A percentile compares a stretch with the other conserved stretches of the same genome.
phyloP scores from a whole-genome alignment of 2,888 invertebrate genomes.

The Sinhomidia bicolor region DNA sequence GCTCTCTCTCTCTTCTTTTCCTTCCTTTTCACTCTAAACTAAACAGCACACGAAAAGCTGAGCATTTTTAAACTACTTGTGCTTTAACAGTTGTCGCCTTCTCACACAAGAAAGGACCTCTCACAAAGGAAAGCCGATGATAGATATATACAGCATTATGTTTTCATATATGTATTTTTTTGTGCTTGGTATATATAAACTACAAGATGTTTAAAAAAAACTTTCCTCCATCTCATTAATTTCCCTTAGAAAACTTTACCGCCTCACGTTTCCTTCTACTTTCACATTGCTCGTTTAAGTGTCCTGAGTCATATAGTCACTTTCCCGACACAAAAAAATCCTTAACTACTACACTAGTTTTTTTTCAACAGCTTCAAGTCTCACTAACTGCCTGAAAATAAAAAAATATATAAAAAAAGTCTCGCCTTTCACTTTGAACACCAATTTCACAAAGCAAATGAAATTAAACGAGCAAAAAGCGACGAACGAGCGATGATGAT shows the following conservation, averaged over 20 bases:
- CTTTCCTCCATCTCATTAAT: conserved; percentile 79
- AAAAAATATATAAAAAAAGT: conserved; percentile 68
- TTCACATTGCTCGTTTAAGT: conserved; percentile 64
- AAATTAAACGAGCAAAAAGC: conserved; percentile 71
- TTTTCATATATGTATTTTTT: neutral
- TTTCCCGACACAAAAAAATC: conserved; percentile 25
- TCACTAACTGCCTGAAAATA: conserved; percentile 62
- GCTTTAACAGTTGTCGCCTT: conserved; percentile 68
- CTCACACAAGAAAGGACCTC: conserved; percentile 21
- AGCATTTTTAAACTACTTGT: conserved; percentile 60
- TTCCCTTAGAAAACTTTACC: conserved; percentile 76
- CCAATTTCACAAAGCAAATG: conserved; percentile 67
- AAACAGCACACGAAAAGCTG: conserved; percentile 48
- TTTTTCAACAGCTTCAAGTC: conserved; percentile 60
- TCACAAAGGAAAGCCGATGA: conserved; percentile 36
- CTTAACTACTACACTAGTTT: conserved; percentile 37
- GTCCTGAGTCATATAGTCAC: conserved; percentile 41
- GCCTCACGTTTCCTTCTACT: conserved; percentile 76
- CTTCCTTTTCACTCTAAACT: conserved; percentile 26
- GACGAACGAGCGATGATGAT: conserved; percentile 44
- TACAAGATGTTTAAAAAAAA: conserved; percentile 56
- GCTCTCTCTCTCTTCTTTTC: conserved; percentile 7
- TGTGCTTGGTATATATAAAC: neutral
- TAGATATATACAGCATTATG: neutral
- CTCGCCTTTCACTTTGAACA: conserved; percentile 74